A percentile compares a stretch with the other conserved stretches of the same genome.
These are phyloP conservation scores for Equus quagga DNA, from an alignment of 2,113 vertebrate genomes.

Conservation along the genomic window DNA sequence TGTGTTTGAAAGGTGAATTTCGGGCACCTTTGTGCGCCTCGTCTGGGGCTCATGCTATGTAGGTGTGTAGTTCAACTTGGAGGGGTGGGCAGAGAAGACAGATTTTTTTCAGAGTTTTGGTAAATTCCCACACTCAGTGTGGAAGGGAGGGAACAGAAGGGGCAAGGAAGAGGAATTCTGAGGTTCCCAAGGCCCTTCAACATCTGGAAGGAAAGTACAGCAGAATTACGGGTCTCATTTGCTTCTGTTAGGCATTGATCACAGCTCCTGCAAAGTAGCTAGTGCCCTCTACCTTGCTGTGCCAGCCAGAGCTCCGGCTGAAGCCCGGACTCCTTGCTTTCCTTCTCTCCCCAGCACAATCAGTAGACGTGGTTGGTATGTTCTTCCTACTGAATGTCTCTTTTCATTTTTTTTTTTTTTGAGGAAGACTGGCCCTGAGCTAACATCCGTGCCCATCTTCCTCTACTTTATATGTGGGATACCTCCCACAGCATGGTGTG, in stretches of 20 bases:
- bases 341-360: neutral
- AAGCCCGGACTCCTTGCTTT: neutral
- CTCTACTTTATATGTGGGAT: too few species aligned
- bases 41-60: neutral
- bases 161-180: neutral
- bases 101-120: neutral
- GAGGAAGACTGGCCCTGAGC: too few species aligned
- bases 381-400: neutral
- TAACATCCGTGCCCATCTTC: too few species aligned
- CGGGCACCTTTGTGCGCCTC: slow-evolving; percentile 26
- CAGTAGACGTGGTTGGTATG: neutral
- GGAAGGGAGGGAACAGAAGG: neutral
- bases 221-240: neutral
- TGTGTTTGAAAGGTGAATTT: slow-evolving; percentile 65
- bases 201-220: neutral
- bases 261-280: neutral
- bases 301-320: neutral
- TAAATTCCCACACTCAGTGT: neutral
- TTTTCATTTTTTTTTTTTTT: too few species aligned
- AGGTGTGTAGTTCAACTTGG: neutral
- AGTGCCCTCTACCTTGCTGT: neutral
- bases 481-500: too few species aligned
- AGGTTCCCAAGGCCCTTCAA: neutral
- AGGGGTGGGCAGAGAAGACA: neutral
- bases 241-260: neutral